Percentiles rank a stretch among this genome's conserved stretches.
Evolutionary conservation across 2,888 invertebrate genomes (phyloP).

Genomic region (Emmelina monodactyla): DNA sequence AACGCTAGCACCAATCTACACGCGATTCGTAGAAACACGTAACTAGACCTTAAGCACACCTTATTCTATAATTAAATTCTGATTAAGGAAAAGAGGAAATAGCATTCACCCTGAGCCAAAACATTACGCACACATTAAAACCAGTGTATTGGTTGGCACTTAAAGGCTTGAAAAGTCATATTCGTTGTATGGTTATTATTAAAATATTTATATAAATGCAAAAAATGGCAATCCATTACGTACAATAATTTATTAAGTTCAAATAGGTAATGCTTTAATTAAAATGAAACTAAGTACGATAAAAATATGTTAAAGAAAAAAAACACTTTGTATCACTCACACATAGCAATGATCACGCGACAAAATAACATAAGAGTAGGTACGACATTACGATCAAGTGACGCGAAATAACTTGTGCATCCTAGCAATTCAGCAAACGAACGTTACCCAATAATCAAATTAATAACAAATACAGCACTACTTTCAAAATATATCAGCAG

Average conservation of each 20-base stretch:
- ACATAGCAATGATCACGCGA: conserved; percentile 28
- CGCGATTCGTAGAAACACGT: too few species aligned
- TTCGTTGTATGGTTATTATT: conserved; percentile 28
- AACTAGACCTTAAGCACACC: too few species aligned
- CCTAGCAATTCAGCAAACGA: conserved; percentile 49
- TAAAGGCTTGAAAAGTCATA: conserved; percentile 9
- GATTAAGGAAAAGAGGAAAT: too few species aligned
- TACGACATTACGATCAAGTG: conserved; percentile 30
- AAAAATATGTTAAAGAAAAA: conserved; percentile 12
- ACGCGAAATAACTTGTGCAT: conserved; percentile 34
- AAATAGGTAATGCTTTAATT: conserved; percentile 6
- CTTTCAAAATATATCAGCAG: conserved; percentile 20
- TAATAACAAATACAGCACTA: conserved; percentile 15
- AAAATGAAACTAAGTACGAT: conserved; percentile 18
- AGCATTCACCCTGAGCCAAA: too few species aligned
- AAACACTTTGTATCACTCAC: conserved; percentile 26
- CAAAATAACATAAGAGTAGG: conserved; percentile 30
- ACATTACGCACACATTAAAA: too few species aligned
- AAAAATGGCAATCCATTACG: conserved; percentile 46
- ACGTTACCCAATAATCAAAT: too few species aligned
- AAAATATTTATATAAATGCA: conserved; percentile 63
- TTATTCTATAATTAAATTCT: too few species aligned
- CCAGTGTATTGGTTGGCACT: too few species aligned
- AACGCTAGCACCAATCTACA: too few species aligned
- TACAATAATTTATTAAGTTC: conserved; percentile 1